Evolutionary conservation across 2,797 vertebrate species (phyloP), one percentile per base, ranked within the genome.

Genomic region (Notolabrus celidotus): DNA sequence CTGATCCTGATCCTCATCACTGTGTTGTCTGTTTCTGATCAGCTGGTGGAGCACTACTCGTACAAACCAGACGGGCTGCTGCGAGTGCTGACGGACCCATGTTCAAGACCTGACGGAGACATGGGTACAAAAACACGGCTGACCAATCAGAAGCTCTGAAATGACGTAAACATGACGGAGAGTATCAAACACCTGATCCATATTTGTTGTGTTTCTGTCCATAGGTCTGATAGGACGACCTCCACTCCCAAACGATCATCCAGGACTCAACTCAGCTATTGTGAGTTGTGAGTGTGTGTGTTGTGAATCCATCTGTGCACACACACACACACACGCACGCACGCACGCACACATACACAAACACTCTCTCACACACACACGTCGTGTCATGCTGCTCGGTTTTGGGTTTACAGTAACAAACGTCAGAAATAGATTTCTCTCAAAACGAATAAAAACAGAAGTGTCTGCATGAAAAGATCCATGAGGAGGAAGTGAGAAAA

Each of bases 21-120:
- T 14, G 10, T 79, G 27, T n/a, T 41, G 19, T 59, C 9, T 67
- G 10, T 66, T 4, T 22, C 19, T 57, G 9, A 75, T 31, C 80
- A 99, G 98, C 87, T 99, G 79, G 97, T 99, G 50, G 98, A 99
- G 67, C 97, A 99, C 85, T 99, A 99, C 87, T 98, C 96, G 0
- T 99, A 99, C 84, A 99, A 99, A 88, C 93, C 97, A 22, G 98
- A 99, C 15, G 98, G 98, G 33, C 93, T 99, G 17, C 88, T 98
- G 65, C 89, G 95, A 56, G 96, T 96, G 53, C 93, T 99, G n/a
- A 98, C 95, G 0, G 92, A 96, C 38, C 87, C 96, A 2, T 97
- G 97, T 82, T 79, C 92, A 23, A 89, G 93, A 67, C 86, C 92
- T 3, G 90, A 91, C 0, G 83, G 83, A 60, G 86, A 86, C 0